Base-by-base conservation (phyloP, 2,888 invertebrate genomes). In the Nomada fabriciana region DNA sequence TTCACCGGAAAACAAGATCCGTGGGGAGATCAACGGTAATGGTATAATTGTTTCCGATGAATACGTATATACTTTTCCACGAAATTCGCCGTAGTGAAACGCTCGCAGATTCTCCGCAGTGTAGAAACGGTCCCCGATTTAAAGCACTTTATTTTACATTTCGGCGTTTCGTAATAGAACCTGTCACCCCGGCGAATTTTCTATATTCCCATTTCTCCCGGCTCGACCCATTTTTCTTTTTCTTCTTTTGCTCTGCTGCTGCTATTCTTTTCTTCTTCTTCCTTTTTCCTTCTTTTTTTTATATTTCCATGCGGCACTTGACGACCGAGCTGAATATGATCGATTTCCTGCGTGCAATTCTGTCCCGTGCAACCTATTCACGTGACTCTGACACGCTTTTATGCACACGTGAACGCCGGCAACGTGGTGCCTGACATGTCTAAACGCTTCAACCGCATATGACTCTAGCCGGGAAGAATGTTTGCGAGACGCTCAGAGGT, bases 401-500 rank as follows among this genome's bases (percentile, higher is more conserved):
- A 25, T 4, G 2, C 53, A 10, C 7, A n/a, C 15, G 43, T 13
- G 29, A 29, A 29, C 10, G 36, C 7, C 9, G 0, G 53, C 15
- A 9, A 15, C 52, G 29, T 2, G 29, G 65, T 64, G 36, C 29
- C 72, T 25, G 75, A 59, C 75, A 80, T 43, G 61, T 36, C 53
- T 53, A 57, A 59, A 65, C 63, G 77, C 72, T 65, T 23, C 20
- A 63, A 7, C 42, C 61, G 67, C 63, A 86, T 86, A 86, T 86
- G 80, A 86, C 74, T 74, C 77, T 74, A 47, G 65, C 68, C 68
- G 36, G 43, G 76, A 68, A 64, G 80, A 84, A 76, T 86, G 78
- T 86, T 86, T 86, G 78, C 78, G 68, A 68, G 65, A 73, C 72
- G 76, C 86, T 84, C 76, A 71, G 71, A 65, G 57, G 11, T 47